These are phyloP conservation scores for Cladorhizidae sp. DNA, from an alignment of 37 sponge, comb jelly and placozoan genomes.

Conservation along the genomic window DNA sequence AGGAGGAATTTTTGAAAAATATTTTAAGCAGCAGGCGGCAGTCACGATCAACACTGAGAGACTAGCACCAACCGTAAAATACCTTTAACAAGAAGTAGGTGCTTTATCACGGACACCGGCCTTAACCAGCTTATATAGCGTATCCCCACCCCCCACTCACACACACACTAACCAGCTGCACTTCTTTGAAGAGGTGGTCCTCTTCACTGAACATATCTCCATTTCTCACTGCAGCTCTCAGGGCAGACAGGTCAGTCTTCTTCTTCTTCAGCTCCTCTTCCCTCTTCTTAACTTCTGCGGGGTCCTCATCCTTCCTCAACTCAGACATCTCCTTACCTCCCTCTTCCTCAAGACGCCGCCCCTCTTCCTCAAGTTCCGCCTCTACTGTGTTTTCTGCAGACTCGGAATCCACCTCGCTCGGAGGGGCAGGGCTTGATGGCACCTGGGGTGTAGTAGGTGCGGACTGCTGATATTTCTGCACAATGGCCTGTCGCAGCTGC, in stretches of 20 bases:
- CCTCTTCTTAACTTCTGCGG: not conserved
- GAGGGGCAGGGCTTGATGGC: slow-evolving; percentile 2
- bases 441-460: not conserved
- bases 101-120: too few relatives aligned
- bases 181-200: slow-evolving; percentile 71
- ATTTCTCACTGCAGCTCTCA: slow-evolving; percentile 53
- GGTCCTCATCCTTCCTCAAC: not conserved
- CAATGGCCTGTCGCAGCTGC: slow-evolving; percentile 75
- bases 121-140: too few relatives aligned
- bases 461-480: slow-evolving; percentile 67
- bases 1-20: too few relatives aligned
- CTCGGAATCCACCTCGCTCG: slow-evolving; percentile 56
- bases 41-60: too few relatives aligned
- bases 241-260: slow-evolving; percentile 21
- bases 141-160: too few relatives aligned
- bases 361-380: slow-evolving; percentile 17
- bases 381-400: slow-evolving; percentile 40
- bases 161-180: slow-evolving; percentile 39
- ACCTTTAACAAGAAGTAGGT: too few relatives aligned
- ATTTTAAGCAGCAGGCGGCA: too few relatives aligned
- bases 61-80: too few relatives aligned
- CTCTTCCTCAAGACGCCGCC: slow-evolving; percentile 6
- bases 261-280: slow-evolving; percentile 23
- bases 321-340: slow-evolving; percentile 12
- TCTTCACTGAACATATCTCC: slow-evolving; percentile 83